Conservation (phyloP, 2,888 invertebrate species). For the Orthonychiurus folsomi region DNA sequence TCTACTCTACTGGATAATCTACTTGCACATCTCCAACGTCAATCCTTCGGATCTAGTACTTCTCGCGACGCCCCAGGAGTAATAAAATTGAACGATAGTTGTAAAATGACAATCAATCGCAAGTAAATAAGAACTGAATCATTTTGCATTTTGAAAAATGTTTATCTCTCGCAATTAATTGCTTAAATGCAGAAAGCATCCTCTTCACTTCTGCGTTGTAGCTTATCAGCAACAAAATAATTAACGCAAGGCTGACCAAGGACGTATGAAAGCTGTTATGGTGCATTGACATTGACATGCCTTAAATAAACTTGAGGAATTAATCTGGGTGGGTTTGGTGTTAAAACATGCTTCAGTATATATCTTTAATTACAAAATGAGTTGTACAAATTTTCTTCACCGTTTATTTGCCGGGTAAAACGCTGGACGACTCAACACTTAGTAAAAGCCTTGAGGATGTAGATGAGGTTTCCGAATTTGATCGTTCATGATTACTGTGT, state of each 20-base stretch:
- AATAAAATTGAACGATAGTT: too few relatives aligned
- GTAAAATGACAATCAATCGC: too few relatives aligned
- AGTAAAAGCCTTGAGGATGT: not conserved
- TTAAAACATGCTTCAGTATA: not conserved
- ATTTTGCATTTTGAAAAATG: too few relatives aligned
- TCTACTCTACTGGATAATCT: conserved; percentile 95
- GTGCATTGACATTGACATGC: not conserved
- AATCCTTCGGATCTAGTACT: conserved; percentile 85
- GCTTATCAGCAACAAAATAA: too few relatives aligned
- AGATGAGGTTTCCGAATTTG: not conserved
- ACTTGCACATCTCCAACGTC: conserved; percentile 89
- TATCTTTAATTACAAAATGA: not conserved
- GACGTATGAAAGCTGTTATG: too few relatives aligned
- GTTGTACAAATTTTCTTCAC: not conserved
- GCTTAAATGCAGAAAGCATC: too few relatives aligned
- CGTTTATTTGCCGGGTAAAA: not conserved
- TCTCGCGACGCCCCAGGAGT: conserved; percentile 44
- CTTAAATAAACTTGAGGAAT: not conserved
- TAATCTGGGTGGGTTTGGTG: not conserved
- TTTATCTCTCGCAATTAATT: too few relatives aligned
- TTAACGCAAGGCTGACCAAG: too few relatives aligned
- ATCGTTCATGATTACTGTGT: not conserved
- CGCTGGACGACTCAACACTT: not conserved
- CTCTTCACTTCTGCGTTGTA: too few relatives aligned
- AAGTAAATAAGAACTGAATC: too few relatives aligned